Conservation (phyloP, 2,797 vertebrate genomes). For the Sebastes aleutianus region DNA sequence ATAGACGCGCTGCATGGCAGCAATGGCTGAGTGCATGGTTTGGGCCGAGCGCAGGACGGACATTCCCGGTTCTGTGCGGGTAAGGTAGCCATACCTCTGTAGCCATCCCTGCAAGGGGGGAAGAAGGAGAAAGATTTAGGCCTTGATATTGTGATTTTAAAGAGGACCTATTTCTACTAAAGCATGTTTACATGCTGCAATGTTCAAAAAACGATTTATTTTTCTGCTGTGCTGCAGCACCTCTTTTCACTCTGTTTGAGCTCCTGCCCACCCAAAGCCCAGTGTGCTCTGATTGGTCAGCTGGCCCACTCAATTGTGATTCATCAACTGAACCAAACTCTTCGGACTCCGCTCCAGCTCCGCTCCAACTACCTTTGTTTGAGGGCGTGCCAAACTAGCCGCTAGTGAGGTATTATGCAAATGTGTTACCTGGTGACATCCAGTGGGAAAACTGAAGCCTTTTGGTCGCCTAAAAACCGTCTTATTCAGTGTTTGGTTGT, state of each 20-base stretch:
- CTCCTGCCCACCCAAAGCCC: too few species aligned
- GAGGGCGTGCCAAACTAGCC: not conserved
- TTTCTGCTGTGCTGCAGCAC: not conserved
- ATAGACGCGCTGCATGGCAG: slow-evolving; percentile 98
- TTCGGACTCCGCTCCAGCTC: not conserved
- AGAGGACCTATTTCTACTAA: not conserved
- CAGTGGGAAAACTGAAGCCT: too few species aligned
- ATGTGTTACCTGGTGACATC: not conserved
- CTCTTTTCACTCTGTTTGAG: not conserved
- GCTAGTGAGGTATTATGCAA: not conserved
- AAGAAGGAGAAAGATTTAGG: not conserved
- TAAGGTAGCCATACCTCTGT: slow-evolving; percentile 98
- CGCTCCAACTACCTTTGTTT: not conserved
- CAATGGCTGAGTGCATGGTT: slow-evolving; percentile 94
- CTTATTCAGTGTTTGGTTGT: too few species aligned
- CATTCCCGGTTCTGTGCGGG: slow-evolving; percentile 92
- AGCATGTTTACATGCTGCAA: not conserved
- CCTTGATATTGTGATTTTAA: not conserved
- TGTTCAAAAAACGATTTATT: not conserved
- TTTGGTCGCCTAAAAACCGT: fast-evolving
- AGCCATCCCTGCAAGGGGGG: slow-evolving; percentile 90
- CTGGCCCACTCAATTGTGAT: not conserved
- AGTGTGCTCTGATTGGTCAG: not conserved
- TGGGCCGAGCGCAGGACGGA: slow-evolving; percentile 93
- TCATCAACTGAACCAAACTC: not conserved